Conservation (phyloP, 2,888 invertebrate genomes). For the Eutolmus rufibarbis region DNA sequence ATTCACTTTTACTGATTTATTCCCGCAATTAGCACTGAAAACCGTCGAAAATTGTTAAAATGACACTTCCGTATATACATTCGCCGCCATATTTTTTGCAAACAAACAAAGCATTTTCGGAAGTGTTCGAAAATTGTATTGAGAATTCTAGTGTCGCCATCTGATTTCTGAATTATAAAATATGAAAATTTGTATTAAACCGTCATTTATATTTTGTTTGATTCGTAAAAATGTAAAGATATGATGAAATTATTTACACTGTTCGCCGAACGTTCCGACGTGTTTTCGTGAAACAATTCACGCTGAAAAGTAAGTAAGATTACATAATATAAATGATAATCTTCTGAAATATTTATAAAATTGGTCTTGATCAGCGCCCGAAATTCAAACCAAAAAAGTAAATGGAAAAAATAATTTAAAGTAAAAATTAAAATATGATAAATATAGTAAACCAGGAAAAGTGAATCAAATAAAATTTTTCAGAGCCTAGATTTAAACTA, state of each 20-base stretch:
- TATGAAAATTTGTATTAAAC: not conserved
- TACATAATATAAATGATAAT: too few species aligned
- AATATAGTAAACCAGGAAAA: too few species aligned
- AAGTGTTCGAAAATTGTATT: not conserved
- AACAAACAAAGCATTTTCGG: slow-evolving; percentile 48
- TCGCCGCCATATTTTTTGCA: slow-evolving; percentile 48
- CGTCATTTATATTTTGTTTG: not conserved
- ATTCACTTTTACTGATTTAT: not conserved
- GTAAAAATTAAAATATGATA: too few species aligned
- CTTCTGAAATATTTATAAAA: too few species aligned
- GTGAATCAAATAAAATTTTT: too few species aligned
- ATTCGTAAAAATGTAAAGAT: not conserved
- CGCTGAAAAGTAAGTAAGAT: too few species aligned
- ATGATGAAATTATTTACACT: not conserved
- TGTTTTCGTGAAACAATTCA: too few species aligned
- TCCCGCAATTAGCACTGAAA: not conserved
- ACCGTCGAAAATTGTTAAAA: not conserved
- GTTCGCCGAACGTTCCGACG: too few species aligned
- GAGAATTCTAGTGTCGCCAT: not conserved
- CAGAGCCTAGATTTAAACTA: too few species aligned
- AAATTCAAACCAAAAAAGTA: too few species aligned
- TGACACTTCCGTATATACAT: slow-evolving; percentile 40
- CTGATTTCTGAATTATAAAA: not conserved
- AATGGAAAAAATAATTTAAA: too few species aligned
- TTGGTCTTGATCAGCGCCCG: too few species aligned